phyloP scores from a whole-genome alignment of 2,888 invertebrate species.

The Pyrrhia umbra region DNA sequence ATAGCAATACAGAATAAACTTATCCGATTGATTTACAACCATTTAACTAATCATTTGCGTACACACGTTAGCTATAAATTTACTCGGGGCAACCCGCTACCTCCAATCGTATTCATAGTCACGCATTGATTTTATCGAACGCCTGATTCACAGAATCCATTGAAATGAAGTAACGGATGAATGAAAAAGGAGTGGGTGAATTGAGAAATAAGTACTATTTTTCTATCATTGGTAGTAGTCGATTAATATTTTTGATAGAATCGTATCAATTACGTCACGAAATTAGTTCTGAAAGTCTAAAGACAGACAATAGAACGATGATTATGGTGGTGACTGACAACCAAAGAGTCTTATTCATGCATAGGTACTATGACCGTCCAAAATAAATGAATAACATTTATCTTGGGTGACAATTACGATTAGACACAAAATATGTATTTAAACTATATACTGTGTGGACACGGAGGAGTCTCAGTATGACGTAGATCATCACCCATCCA shows the following conservation, averaged over 20 bases:
- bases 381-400: too few species aligned
- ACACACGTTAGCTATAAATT: constrained; percentile 54
- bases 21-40: constrained; percentile 49
- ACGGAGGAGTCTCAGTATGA: too few species aligned
- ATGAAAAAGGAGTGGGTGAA: constrained; percentile 34
- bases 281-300: not conserved
- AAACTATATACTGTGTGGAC: too few species aligned
- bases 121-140: constrained; percentile 62
- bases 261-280: not conserved
- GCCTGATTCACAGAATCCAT: constrained; percentile 41
- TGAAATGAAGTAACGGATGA: constrained; percentile 44
- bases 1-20: constrained; percentile 32
- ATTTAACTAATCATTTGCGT: constrained; percentile 55
- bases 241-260: not conserved
- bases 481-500: too few species aligned
- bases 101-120: constrained; percentile 61
- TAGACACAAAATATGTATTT: too few species aligned
- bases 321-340: too few species aligned
- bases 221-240: not conserved
- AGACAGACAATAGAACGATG: not conserved
- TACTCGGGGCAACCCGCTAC: constrained; percentile 21
- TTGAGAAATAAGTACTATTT: constrained; percentile 17
- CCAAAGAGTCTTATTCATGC: too few species aligned
- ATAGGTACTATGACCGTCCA: too few species aligned
- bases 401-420: too few species aligned